These are phyloP conservation scores for Drosophila meridiana DNA, from an alignment of 2,888 invertebrate species.

Conservation along the genomic window DNA sequence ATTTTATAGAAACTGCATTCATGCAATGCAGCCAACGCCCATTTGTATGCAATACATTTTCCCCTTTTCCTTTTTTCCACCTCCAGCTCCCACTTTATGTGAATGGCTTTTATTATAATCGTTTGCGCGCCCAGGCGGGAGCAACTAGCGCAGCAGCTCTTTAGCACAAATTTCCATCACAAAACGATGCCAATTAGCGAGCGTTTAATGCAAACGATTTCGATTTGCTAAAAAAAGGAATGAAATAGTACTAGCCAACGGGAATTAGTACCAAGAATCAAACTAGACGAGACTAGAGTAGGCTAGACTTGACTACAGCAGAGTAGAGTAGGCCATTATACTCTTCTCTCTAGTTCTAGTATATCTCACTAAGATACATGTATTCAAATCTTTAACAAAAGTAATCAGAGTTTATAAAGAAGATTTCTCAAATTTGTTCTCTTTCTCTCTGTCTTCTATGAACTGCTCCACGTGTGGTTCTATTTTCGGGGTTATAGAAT, in stretches of 20 bases:
- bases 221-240: conserved; percentile 37
- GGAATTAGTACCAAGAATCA: background rate
- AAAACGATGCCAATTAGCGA: conserved; percentile 71
- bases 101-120: conserved; percentile 65
- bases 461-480: too few species aligned
- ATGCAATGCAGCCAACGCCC: conserved; percentile 35
- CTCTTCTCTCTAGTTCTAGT: too few species aligned
- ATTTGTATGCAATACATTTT: conserved; percentile 56
- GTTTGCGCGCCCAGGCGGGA: conserved; percentile 32
- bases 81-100: conserved; percentile 37
- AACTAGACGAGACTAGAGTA: background rate
- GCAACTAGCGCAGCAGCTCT: conserved; percentile 28
- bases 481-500: too few species aligned
- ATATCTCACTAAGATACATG: too few species aligned
- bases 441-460: too few species aligned
- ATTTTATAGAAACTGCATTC: conserved; percentile 75
- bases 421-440: too few species aligned
- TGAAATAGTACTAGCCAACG: background rate
- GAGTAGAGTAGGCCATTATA: background rate
- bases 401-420: too few species aligned
- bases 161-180: conserved; percentile 72
- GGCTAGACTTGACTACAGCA: background rate
- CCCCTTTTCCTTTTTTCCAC: conserved; percentile 4
- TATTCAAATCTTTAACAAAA: too few species aligned
- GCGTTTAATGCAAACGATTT: conserved; percentile 71